Evolutionary conservation across 1,140 invertebrate genomes (phyloP).

Genomic region (Sipha flava): DNA sequence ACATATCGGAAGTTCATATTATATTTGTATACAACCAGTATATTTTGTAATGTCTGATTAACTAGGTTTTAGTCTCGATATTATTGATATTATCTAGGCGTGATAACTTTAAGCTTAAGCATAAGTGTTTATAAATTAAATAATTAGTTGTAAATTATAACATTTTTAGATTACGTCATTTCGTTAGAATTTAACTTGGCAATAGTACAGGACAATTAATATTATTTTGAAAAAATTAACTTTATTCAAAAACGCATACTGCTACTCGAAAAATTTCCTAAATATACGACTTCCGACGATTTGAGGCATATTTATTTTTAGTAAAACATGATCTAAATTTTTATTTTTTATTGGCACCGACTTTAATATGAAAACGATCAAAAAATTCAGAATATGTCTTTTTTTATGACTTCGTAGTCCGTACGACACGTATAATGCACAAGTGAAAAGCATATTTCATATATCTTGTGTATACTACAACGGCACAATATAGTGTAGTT

Average conservation of each 20-base stretch:
- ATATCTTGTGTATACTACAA: background rate
- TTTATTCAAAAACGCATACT: background rate
- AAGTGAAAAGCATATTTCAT: too few relatives aligned
- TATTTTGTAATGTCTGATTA: too few relatives aligned
- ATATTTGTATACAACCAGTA: too few relatives aligned
- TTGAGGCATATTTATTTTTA: too few relatives aligned
- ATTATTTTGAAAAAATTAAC: background rate
- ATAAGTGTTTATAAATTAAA: background rate
- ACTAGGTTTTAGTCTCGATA: too few relatives aligned
- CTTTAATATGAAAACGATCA: background rate
- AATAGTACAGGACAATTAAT: background rate
- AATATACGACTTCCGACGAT: background rate
- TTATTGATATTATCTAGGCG: too few relatives aligned
- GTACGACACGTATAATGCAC: too few relatives aligned
- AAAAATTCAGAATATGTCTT: background rate
- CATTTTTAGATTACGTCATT: background rate
- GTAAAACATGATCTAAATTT: background rate
- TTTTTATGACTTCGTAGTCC: background rate
- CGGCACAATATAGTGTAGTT: background rate
- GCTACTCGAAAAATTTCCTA: background rate
- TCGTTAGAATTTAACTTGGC: conserved; percentile 7
- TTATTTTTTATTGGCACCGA: background rate
- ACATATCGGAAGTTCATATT: too few relatives aligned
- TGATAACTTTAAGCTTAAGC: background rate
- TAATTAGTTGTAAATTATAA: background rate